These are phyloP conservation scores for Megathymus violae DNA, from an alignment of 1,140 invertebrate species.

Conservation along the genomic window DNA sequence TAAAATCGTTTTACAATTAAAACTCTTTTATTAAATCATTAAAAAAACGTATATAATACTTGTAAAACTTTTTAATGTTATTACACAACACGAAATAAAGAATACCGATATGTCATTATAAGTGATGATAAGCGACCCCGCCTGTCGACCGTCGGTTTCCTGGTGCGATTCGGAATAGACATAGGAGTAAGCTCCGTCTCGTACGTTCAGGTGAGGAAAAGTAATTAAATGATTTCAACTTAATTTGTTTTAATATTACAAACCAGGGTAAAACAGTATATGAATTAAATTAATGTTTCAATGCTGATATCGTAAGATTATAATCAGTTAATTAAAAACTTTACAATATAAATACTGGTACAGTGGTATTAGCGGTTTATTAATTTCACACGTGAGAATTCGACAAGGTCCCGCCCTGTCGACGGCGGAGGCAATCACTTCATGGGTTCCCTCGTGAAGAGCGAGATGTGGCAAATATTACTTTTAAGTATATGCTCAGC, in stretches of 20 bases:
- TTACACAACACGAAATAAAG: no score
- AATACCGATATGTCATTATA: no score
- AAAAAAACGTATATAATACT: no score
- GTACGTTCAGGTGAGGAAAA: no score
- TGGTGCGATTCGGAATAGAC: no score
- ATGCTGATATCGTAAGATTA: background rate
- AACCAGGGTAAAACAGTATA: background rate
- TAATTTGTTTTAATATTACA: background rate
- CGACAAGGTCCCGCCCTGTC: slow-evolving; percentile 13
- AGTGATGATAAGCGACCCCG: no score
- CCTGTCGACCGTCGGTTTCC: no score
- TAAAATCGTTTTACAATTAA: no score
- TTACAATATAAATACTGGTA: slow-evolving; percentile 18
- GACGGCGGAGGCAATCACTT: background rate
- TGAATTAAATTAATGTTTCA: slow-evolving; percentile 10
- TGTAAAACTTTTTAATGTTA: no score
- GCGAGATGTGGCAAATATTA: slow-evolving; percentile 14
- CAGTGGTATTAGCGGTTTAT: slow-evolving; percentile 6
- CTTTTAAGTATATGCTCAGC: slow-evolving; percentile 14
- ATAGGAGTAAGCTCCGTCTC: no score
- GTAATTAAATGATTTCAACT: no score
- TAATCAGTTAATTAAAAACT: slow-evolving; percentile 10
- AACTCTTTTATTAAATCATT: no score
- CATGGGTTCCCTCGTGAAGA: background rate
- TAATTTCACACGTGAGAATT: slow-evolving; percentile 22